Evolutionary conservation across 2,113 vertebrate species (phyloP), one percentile per base, ranked within the genome.

Genomic region (Aix galericulata): DNA sequence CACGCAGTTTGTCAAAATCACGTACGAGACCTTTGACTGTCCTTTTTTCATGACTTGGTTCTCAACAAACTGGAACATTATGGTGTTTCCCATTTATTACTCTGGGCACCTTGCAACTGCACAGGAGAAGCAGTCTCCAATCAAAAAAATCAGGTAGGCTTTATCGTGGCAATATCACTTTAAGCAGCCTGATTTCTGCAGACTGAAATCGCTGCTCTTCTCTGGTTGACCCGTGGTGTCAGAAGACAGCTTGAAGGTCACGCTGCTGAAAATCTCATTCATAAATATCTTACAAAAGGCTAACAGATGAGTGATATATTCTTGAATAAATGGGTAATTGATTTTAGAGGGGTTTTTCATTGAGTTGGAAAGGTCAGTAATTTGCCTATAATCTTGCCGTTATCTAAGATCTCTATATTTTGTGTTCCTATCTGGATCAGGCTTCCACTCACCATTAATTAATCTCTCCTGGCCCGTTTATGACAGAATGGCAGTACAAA

Each of bases 21-120:
- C 99, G 25, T 99, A 99, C 96, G 99, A 99, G 98, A 99, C 99
- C 88, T 99, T 99, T 98, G 99, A 99, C 97, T 99, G 99, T 93
- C 99, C 99, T 66, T 99, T 99, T 98, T 99, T 99, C 98, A 99
- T 99, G 97, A 99, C 99, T 95, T 99, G 99, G 99, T 99, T 99
- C 98, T 99, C 99, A 97, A 99, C 99, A 98, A 99, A 99, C 98
- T 99, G 99, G 99, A 99, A 99, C 97, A 99, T 99, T 97, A 98
- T 99, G 98, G 98, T 99, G 98, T 99, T 99, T 76, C 99, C 99
- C 53, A 98, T 99, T 96, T 99, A 99, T 98, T 99, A 99, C 97
- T 99, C 99, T 3, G 99, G 98, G 84, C 99, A 99, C 75, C 97
- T 99, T 91, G 98, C 98, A 87, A 98, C 98, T 26, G 98, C 99